Base-by-base conservation (phyloP, 2,888 invertebrate species). In the Acanthosoma haemorrhoidale region DNA sequence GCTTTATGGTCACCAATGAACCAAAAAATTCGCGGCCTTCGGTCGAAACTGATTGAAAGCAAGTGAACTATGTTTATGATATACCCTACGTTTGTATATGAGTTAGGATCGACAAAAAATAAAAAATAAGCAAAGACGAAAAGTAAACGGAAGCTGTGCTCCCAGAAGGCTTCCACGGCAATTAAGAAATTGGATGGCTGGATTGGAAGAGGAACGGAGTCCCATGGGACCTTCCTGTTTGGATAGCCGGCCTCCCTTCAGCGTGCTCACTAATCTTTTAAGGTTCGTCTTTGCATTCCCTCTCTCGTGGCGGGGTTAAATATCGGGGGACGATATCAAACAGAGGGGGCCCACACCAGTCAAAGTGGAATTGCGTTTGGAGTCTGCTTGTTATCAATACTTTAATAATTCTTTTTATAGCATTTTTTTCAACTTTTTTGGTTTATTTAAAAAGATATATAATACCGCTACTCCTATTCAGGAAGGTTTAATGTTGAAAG, bases 241-340 rank as follows among this genome's bases (percentile, higher is more conserved):
- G 25, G 13, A 51, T 51, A 25, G n/a, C 13, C 21, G 51, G 25
- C 25, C 21, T 25, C 51, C 51, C 51, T 51, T 25, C 21, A 51
- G 25, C 51, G 51, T 51, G 25, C 21, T 51, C 2, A 51, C 51
- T 51, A 51, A 51, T 51, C 51, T 51, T 51, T 51, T 51, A 51
- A 51, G 51, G 51, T 11, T 43, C 25, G 21, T 43, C 21, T 51
- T 51, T 51, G 51, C 51, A 0, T 51, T 51, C 25, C 51, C 25
- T 25, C 51, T 51, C 25, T 25, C 25, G 13, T 4, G 43, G 51
- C n/a, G n/a, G n/a, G 25, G 51, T 51, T 51, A 51, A 51, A 51
- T 51, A 51, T 25, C 25, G 2, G 13, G 51, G 51, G 51, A 21
- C 13, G 51, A 5, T n/a, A 51, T 51, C 51, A 25, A 51, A 51